phyloP scores from a whole-genome alignment of 1,140 invertebrate genomes.

The Leptonema lineaticorne region DNA sequence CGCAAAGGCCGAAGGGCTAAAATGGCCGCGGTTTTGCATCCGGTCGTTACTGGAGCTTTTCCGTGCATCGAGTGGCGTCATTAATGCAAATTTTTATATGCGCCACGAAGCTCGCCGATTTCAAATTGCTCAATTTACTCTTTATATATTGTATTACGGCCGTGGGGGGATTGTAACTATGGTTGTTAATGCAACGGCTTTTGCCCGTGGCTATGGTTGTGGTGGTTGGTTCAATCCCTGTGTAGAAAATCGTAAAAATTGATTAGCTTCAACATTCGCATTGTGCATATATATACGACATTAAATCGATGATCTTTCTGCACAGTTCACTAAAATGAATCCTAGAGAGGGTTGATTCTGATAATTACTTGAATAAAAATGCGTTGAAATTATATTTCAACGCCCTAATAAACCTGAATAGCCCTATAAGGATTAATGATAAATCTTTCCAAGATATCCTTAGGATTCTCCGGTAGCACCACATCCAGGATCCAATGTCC shows the following conservation, averaged over 20 bases:
- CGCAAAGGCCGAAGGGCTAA: not conserved
- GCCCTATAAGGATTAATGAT: no score
- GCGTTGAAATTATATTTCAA: no score
- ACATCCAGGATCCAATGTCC: no score
- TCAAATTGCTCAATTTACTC: constrained; percentile 24
- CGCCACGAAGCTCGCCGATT: constrained; percentile 16
- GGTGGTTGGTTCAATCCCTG: not conserved
- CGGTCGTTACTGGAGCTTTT: not conserved
- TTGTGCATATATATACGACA: not conserved
- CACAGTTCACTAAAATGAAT: no score
- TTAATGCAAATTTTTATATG: constrained; percentile 27
- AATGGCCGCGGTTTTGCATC: not conserved
- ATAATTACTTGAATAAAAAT: no score
- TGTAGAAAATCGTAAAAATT: constrained; percentile 6
- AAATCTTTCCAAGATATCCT: no score
- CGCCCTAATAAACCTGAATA: no score
- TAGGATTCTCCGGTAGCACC: no score
- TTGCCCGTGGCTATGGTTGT: no score
- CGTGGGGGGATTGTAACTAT: not conserved
- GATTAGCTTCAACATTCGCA: not conserved
- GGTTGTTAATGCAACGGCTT: not conserved
- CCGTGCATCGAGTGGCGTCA: constrained; percentile 5
- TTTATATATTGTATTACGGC: no score
- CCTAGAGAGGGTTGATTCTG: no score
- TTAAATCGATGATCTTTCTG: no score